Evolutionary conservation across 2,888 invertebrate species (phyloP).

Genomic region (Luperina testacea): DNA sequence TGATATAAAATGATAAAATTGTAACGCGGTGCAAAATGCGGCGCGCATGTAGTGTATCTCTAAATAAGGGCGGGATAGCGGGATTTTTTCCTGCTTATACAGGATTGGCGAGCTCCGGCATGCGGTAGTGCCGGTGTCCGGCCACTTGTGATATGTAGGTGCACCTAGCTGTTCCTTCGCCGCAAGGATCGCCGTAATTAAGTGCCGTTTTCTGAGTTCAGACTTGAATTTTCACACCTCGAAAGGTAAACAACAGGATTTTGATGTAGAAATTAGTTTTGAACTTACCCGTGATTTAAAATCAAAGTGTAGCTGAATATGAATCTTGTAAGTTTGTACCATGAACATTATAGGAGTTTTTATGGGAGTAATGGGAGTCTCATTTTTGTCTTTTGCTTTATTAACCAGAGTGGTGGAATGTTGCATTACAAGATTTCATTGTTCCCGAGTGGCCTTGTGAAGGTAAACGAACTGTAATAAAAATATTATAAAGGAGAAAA

Average conservation of each 20-base stretch:
- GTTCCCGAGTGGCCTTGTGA: conserved; percentile 13
- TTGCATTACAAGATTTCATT: conserved; percentile 5
- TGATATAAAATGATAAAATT: conserved; percentile 36
- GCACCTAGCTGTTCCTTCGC: conserved; percentile 42
- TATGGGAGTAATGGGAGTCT: neutral
- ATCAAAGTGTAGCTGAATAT: neutral
- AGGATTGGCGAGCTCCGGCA: conserved; percentile 54
- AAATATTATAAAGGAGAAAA: conserved; percentile 7
- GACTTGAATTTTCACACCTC: conserved; percentile 32
- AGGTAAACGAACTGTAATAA: conserved; percentile 31
- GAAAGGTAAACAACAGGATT: conserved; percentile 22
- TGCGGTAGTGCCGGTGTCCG: conserved; percentile 58
- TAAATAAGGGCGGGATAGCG: conserved; percentile 62
- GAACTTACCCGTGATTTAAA: neutral
- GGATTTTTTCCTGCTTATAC: conserved; percentile 63
- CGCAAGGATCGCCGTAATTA: conserved; percentile 31
- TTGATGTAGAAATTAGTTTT: neutral
- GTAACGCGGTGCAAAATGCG: conserved; percentile 27
- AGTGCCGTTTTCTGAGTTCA: conserved; percentile 38
- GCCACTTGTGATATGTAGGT: conserved; percentile 37
- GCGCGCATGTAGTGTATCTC: conserved; percentile 25
- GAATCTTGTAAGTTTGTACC: too few relatives aligned
- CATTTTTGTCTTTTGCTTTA: conserved; percentile 4
- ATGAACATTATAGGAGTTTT: neutral
- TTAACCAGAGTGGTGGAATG: conserved; percentile 16